These are phyloP conservation scores for Lordiphosa stackelbergi DNA, from an alignment of 1,140 invertebrate genomes.

Conservation along the genomic window DNA sequence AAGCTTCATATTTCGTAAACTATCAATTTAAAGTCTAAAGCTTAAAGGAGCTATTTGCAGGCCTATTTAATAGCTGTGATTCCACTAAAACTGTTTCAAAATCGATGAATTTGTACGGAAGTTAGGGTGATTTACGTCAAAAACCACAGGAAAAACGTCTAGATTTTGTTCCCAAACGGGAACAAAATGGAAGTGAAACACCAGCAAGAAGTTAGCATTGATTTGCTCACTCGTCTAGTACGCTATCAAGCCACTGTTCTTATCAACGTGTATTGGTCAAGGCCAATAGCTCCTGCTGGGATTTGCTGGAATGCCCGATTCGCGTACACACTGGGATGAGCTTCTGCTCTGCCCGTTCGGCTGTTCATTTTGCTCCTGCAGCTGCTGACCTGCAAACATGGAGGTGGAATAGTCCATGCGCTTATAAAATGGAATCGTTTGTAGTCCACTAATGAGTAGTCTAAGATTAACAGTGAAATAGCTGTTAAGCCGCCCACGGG, in stretches of 20 bases:
- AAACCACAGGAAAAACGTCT: too few species aligned
- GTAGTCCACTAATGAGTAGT: constrained; percentile 53
- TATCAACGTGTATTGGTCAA: constrained; percentile 42
- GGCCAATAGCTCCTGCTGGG: constrained; percentile 57
- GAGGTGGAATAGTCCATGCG: constrained; percentile 65
- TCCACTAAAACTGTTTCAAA: too few species aligned
- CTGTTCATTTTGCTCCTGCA: constrained; percentile 54
- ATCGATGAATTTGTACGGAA: too few species aligned
- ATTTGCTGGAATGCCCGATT: constrained; percentile 25
- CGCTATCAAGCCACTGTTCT: constrained; percentile 71
- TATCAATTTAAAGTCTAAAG: too few species aligned
- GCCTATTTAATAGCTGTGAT: too few species aligned
- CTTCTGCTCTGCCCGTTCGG: constrained; percentile 55
- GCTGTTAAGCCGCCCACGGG: constrained; percentile 46
- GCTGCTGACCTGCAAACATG: constrained; percentile 57
- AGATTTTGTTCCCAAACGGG: too few species aligned
- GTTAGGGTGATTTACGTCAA: too few species aligned
- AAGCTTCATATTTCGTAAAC: too few species aligned
- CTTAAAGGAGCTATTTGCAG: too few species aligned
- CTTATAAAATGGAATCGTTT: constrained; percentile 73
- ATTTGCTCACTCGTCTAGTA: constrained; percentile 53
- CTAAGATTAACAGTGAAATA: constrained; percentile 67
- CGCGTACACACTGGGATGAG: constrained; percentile 40
- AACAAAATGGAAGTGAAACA: too few species aligned
- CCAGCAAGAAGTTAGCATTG: too few species aligned